Evolutionary conservation across 2,888 invertebrate genomes (phyloP).

Genomic region (Pollenia angustigena): DNA sequence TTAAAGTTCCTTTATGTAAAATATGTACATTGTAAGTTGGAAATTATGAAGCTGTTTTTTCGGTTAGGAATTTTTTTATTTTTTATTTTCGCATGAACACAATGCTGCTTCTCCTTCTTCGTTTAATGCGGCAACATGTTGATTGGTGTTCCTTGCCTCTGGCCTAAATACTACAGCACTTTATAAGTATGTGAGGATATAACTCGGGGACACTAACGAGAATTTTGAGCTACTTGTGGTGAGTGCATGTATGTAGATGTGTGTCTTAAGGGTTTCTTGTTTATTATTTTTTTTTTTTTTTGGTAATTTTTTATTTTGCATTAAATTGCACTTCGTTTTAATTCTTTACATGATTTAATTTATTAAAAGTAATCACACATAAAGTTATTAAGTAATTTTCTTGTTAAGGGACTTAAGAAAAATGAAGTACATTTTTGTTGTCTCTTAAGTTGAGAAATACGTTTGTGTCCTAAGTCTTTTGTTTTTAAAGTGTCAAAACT

Average conservation of each 20-base stretch:
- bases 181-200: conserved; percentile 22
- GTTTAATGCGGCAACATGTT: conserved; percentile 53
- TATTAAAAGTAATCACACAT: conserved; percentile 58
- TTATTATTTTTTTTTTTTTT: background rate
- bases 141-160: conserved; percentile 62
- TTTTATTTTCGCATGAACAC: conserved; percentile 33
- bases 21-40: background rate
- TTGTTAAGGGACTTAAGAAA: conserved; percentile 34
- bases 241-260: background rate
- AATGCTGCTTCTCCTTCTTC: conserved; percentile 44
- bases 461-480: conserved; percentile 56
- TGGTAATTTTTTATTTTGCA: conserved; percentile 37
- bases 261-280: conserved; percentile 36
- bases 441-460: background rate
- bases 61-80: conserved; percentile 14
- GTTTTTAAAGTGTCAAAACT: conserved; percentile 3
- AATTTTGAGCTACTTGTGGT: conserved; percentile 28
- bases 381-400: conserved; percentile 69
- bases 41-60: conserved; percentile 46
- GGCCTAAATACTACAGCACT: conserved; percentile 41
- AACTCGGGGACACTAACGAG: conserved; percentile 22
- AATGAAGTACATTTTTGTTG: background rate
- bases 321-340: conserved; percentile 41
- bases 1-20: conserved; percentile 55
- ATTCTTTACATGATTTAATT: conserved; percentile 46